Base-by-base conservation (phyloP, 2,888 invertebrate species). In the Parascotia fuliginaria region DNA sequence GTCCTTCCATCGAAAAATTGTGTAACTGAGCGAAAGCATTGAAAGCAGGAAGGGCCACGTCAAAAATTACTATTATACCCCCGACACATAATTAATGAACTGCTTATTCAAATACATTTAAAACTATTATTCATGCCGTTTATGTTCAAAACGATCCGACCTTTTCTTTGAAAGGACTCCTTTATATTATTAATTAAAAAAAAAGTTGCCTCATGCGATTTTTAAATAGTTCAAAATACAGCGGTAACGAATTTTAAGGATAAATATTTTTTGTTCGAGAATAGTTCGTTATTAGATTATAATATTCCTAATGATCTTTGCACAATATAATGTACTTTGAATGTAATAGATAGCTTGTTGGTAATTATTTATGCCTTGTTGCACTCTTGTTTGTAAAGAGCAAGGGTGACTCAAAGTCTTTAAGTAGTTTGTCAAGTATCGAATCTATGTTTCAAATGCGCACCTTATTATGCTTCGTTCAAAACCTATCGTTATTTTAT, bases 121-220 rank as follows among this genome's bases (percentile, higher is more conserved):
- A 90, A 92, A 91, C 92, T 90, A 92, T 92, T 92, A 92, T 90
- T 91, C 89, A 90, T 89, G 83, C 87, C 87, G 86, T 92, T 92
- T 90, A 87, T 83, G 83, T 91, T 89, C 89, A 84, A 88, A 88
- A 85, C 66, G 83, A 83, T 79, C 91, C 91, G 91, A 88, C 86
- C 72, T 77, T 84, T 87, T 81, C 83, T 87, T 80, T 88, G 83
- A 85, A 89, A 85, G 83, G 84, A 79, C 78, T 78, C 77, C 81
- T 84, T 81, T 74, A 70, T 70, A 71, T 81, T 83, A 88, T 86
- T 89, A 88, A 89, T 91, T 89, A 84, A 87, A 85, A 83, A n/a
- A 33, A 81, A 73, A 70, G 69, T 70, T 77, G 73, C 77, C 75
- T 77, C 77, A 77, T 86, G 87, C 87, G 76, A 87, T 88, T 88